Conservation (phyloP, 2,888 invertebrate species). For the Byasa hedistus region DNA sequence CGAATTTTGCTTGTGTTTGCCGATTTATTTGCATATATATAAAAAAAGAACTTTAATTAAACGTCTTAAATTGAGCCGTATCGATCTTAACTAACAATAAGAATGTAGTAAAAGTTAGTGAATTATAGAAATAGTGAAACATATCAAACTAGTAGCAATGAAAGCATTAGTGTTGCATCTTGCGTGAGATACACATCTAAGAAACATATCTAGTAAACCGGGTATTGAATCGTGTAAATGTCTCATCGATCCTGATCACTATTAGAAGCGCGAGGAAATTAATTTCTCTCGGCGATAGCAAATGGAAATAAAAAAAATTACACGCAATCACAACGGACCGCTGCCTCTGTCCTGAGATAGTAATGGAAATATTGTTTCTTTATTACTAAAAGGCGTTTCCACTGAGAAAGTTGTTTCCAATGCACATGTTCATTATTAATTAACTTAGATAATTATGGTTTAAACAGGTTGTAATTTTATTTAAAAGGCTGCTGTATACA, state of each 20-base stretch:
- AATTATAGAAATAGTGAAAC: too few relatives aligned
- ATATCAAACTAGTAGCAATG: not conserved
- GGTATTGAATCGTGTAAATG: constrained; percentile 35
- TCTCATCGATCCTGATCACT: constrained; percentile 31
- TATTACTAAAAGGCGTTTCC: not conserved
- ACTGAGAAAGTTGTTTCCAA: not conserved
- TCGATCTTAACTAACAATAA: too few relatives aligned
- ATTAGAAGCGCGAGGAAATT: constrained; percentile 14
- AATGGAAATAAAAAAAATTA: constrained; percentile 1
- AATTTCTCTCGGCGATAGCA: constrained; percentile 16
- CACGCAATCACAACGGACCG: constrained; percentile 16
- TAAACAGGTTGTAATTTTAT: too few relatives aligned
- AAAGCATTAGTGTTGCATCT: not conserved
- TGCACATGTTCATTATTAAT: not conserved
- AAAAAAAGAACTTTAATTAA: too few relatives aligned
- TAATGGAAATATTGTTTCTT: not conserved
- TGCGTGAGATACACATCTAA: constrained; percentile 32
- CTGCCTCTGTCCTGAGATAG: constrained; percentile 3
- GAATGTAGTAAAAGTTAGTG: too few relatives aligned
- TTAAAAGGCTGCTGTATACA: too few relatives aligned
- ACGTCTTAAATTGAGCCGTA: too few relatives aligned
- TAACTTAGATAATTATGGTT: not conserved
- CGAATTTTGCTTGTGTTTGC: too few relatives aligned
- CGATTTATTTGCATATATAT: too few relatives aligned
- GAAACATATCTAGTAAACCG: not conserved